These are phyloP conservation scores for Acanthococcus lagerstroemiae DNA, from an alignment of 2,888 invertebrate genomes.

Conservation along the genomic window DNA sequence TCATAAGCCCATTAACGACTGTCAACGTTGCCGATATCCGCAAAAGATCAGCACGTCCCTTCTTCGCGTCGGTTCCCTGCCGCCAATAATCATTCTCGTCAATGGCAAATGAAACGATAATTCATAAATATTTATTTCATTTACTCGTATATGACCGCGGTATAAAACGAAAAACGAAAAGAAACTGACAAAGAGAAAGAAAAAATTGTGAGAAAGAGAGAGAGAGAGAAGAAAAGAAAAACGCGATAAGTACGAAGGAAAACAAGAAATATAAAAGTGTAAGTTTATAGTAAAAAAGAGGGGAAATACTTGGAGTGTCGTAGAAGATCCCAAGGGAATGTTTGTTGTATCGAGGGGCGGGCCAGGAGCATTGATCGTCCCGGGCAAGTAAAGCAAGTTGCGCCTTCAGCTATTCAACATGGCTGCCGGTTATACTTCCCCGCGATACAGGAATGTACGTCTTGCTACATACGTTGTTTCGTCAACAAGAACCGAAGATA, in stretches of 20 bases:
- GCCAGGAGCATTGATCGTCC: constrained; percentile 29
- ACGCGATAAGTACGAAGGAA: too few relatives aligned
- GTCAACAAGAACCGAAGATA: too few relatives aligned
- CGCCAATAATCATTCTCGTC: too few relatives aligned
- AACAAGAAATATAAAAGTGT: constrained; percentile 1
- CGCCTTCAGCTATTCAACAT: constrained; percentile 29
- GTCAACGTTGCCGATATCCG: too few relatives aligned
- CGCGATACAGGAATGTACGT: constrained; percentile 22
- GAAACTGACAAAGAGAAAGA: not conserved
- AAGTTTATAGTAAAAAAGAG: not conserved
- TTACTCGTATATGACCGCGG: too few relatives aligned
- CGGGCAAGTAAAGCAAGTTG: constrained; percentile 27
- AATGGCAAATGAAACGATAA: too few relatives aligned
- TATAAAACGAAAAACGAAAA: too few relatives aligned
- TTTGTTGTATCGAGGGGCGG: constrained; percentile 29
- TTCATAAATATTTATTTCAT: too few relatives aligned
- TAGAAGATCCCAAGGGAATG: constrained; percentile 26
- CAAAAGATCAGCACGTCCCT: too few relatives aligned
- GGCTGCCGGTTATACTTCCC: constrained; percentile 27
- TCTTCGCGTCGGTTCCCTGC: too few relatives aligned
- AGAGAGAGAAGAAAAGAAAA: constrained; percentile 7
- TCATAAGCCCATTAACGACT: too few relatives aligned
- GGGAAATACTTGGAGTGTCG: constrained; percentile 17
- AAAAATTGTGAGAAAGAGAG: not conserved
- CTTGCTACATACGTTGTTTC: constrained; percentile 25